phyloP scores from a whole-genome alignment of 2,888 invertebrate species.

The Gastrophysa polygoni region DNA sequence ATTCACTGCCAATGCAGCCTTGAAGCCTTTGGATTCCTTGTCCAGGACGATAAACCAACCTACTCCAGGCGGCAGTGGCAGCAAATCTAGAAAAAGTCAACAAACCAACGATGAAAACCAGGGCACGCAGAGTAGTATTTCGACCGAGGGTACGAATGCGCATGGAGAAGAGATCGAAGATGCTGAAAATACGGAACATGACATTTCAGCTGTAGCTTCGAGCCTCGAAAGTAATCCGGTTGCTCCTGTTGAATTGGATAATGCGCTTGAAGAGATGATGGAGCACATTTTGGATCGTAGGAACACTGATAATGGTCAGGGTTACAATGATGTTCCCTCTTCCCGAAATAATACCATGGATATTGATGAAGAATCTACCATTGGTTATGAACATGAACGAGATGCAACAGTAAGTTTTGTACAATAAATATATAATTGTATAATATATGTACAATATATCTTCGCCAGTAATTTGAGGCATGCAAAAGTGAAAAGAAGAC shows the following conservation, averaged over 20 bases:
- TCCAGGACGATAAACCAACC: slow-evolving; percentile 79
- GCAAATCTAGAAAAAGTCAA: slow-evolving; percentile 58
- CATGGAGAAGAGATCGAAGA: slow-evolving; percentile 65
- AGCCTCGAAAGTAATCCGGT: slow-evolving; percentile 63
- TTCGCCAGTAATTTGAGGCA: too few species aligned
- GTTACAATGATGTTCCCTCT: slow-evolving; percentile 48
- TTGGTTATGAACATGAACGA: slow-evolving; percentile 55
- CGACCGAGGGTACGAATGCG: slow-evolving; percentile 66
- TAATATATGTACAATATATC: too few species aligned
- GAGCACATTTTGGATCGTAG: slow-evolving; percentile 68
- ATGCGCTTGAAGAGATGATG: slow-evolving; percentile 70
- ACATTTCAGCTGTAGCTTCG: slow-evolving; percentile 65
- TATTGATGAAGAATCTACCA: slow-evolving; percentile 55
- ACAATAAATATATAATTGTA: neutral
- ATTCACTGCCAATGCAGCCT: slow-evolving; percentile 75
- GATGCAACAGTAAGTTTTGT: slow-evolving; percentile 51
- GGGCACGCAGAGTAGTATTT: slow-evolving; percentile 60
- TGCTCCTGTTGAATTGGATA: slow-evolving; percentile 61
- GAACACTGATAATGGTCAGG: slow-evolving; percentile 49
- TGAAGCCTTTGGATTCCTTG: slow-evolving; percentile 81
- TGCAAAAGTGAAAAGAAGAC: too few species aligned
- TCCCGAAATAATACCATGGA: slow-evolving; percentile 53
- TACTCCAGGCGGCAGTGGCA: slow-evolving; percentile 56
- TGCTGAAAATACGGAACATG: slow-evolving; percentile 68
- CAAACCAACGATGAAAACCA: slow-evolving; percentile 55